These are phyloP conservation scores for Zaprionus tsacasi DNA, from an alignment of 1,140 invertebrate species.

Conservation along the genomic window DNA sequence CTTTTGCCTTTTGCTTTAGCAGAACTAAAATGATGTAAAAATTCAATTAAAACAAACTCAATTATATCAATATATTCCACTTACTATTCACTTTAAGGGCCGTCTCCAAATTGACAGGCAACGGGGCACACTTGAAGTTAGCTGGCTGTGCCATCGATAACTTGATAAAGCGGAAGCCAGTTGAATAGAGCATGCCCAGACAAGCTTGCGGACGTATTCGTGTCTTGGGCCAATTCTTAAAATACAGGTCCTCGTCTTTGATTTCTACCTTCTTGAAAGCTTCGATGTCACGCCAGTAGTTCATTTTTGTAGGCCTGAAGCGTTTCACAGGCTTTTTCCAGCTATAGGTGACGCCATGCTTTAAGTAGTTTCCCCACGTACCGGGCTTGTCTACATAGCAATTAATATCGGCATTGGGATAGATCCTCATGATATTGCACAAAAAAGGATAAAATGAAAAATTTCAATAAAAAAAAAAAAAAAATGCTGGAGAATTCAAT, in stretches of 20 bases:
- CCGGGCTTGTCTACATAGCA: conserved; percentile 59
- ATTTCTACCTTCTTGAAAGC: conserved; percentile 51
- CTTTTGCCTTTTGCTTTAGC: conserved; percentile 30
- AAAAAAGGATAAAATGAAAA: neutral
- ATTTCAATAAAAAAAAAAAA: conserved; percentile 10
- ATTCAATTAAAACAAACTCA: no score
- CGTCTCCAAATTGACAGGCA: conserved; percentile 61
- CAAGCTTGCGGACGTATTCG: conserved; percentile 67
- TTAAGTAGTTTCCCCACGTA: conserved; percentile 50
- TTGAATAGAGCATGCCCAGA: conserved; percentile 68
- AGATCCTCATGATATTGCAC: conserved; percentile 48
- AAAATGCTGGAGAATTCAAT: neutral
- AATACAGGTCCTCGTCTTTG: conserved; percentile 55
- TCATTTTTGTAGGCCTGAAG: conserved; percentile 41
- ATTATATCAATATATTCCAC: neutral
- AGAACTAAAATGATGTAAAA: no score
- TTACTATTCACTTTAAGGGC: conserved; percentile 48
- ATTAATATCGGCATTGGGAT: conserved; percentile 49
- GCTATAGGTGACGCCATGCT: conserved; percentile 46
- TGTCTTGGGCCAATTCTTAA: conserved; percentile 43
- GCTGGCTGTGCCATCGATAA: conserved; percentile 50
- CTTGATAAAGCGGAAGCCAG: conserved; percentile 57
- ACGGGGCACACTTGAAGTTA: conserved; percentile 65
- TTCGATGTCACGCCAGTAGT: conserved; percentile 62
- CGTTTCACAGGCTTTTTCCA: conserved; percentile 45